Evolutionary conservation across 2,113 vertebrate species (phyloP).

Genomic region (Paradoxurus hermaphroditus): DNA sequence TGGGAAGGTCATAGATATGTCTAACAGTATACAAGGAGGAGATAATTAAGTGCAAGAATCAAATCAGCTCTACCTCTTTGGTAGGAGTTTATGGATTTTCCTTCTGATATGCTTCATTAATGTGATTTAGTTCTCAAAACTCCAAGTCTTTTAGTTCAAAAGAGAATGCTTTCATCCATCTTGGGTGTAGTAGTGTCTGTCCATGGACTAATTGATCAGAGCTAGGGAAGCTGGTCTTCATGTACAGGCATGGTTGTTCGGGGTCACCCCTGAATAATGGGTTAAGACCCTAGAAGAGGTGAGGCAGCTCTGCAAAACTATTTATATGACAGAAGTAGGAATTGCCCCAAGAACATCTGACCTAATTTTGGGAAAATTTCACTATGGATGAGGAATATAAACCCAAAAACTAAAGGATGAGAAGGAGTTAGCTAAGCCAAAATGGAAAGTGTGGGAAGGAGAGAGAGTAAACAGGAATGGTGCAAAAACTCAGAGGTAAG

Average conservation of each 20-base stretch:
- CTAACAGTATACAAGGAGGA: background rate
- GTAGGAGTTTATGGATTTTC: background rate
- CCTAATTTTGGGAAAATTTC: conserved; percentile 14
- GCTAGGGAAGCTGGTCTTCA: background rate
- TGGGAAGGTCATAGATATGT: background rate
- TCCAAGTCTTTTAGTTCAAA: background rate
- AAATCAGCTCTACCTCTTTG: conserved; percentile 3
- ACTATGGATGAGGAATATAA: background rate
- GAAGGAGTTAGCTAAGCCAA: background rate
- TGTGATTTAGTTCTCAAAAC: background rate
- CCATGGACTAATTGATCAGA: background rate
- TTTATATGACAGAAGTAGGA: background rate
- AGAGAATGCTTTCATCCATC: background rate
- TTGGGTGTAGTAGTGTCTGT: background rate
- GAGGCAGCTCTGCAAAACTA: background rate
- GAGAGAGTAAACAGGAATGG: background rate
- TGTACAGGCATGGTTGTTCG: background rate
- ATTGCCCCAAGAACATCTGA: background rate
- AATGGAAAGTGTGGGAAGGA: background rate
- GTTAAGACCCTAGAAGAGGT: background rate
- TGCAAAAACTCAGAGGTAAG: background rate
- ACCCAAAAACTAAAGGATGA: background rate
- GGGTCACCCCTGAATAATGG: background rate
- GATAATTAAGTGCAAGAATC: background rate
- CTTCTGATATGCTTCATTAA: background rate